Evolutionary conservation across 2,113 vertebrate genomes (phyloP).

Genomic region (Ovibos moschatus): DNA sequence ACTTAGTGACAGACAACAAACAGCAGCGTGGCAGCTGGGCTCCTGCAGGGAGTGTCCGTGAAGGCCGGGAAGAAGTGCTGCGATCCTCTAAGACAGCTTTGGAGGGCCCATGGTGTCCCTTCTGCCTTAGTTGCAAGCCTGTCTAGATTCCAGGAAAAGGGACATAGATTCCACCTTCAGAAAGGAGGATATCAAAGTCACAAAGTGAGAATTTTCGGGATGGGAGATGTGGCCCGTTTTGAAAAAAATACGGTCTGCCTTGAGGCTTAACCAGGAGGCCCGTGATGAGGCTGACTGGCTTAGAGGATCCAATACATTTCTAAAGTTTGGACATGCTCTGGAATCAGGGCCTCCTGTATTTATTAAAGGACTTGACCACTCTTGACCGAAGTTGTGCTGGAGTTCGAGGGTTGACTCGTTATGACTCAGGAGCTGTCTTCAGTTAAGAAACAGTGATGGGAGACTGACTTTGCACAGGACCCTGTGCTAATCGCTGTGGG

Average conservation of each 20-base stretch:
- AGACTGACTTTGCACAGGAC: not conserved
- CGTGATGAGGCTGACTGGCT: not conserved
- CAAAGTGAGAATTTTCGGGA: not conserved
- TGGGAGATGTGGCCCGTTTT: not conserved
- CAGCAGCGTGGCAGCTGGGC: not conserved
- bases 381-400: not conserved
- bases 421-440: not conserved
- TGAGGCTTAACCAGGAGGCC: not conserved
- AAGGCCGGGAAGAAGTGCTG: not conserved
- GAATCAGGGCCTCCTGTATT: not conserved
- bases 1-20: accelerated
- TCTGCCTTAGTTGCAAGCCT: not conserved
- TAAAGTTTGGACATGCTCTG: not conserved
- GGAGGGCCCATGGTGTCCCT: not conserved
- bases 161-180: not conserved
- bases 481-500: not conserved
- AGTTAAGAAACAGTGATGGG: not conserved
- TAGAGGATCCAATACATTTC: not conserved
- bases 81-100: not conserved
- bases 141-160: not conserved
- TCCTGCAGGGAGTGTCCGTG: not conserved
- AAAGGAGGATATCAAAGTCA: not conserved
- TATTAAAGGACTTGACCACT: not conserved
- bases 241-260: not conserved
- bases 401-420: not conserved